phyloP scores from a whole-genome alignment of 2,888 invertebrate genomes.

The Bruchidius siliquastri region DNA sequence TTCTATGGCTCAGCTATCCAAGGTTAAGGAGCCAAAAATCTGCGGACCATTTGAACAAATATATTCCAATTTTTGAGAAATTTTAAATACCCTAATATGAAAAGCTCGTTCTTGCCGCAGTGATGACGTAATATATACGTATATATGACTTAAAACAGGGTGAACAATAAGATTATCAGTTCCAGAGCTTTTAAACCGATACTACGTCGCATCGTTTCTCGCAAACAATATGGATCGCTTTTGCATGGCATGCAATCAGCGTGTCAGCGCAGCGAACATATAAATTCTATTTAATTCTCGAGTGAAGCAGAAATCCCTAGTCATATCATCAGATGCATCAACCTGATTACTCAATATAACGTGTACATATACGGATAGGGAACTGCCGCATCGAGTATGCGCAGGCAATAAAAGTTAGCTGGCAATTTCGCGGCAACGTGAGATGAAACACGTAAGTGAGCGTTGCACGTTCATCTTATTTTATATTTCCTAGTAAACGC shows the following conservation, averaged over 20 bases:
- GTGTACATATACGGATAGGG: not conserved
- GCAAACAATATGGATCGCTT: not conserved
- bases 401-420: not conserved
- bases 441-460: not conserved
- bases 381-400: not conserved
- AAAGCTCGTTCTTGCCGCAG: no score
- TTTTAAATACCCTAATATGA: no score
- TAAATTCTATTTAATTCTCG: not conserved
- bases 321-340: not conserved
- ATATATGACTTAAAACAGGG: no score
- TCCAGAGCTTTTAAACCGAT: no score
- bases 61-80: no score
- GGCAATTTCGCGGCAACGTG: not conserved
- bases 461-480: not conserved
- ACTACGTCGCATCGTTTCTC: not conserved
- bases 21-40: no score
- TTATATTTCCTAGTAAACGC: not conserved
- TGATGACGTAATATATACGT: no score
- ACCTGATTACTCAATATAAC: not conserved
- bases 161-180: no score
- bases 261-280: no score
- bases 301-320: not conserved
- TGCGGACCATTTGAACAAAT: no score
- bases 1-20: no score
- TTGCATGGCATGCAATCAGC: not conserved